Evolutionary conservation across 2,797 vertebrate genomes (phyloP).

Genomic region (Miichthys miiuy): DNA sequence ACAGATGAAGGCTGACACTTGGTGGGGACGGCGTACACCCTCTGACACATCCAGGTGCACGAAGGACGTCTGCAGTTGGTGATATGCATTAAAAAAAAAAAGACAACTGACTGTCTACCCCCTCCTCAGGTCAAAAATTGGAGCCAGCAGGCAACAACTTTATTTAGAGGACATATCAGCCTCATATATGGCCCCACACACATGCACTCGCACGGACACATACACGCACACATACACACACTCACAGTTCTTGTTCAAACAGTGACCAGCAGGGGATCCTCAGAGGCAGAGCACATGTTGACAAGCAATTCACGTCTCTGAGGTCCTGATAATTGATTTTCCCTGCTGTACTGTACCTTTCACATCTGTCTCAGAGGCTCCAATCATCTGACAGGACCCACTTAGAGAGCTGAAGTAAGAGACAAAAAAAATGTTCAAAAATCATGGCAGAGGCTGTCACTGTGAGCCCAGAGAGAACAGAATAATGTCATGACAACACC

Average conservation of each 20-base stretch:
- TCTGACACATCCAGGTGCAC: too few species aligned
- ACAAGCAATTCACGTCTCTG: background rate
- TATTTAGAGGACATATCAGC: background rate
- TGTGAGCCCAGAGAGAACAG: background rate
- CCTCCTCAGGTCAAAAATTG: background rate
- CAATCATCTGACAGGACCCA: slow-evolving; percentile 14
- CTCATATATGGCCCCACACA: background rate
- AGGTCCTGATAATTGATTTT: slow-evolving; percentile 1
- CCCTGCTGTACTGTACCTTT: slow-evolving; percentile 4
- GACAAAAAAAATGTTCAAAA: background rate
- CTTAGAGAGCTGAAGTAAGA: slow-evolving; percentile 6
- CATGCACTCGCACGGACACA: background rate
- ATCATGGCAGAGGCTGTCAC: slow-evolving; percentile 4
- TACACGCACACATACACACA: background rate
- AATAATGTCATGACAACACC: background rate
- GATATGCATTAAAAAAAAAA: background rate
- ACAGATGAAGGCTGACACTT: too few species aligned
- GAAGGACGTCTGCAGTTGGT: background rate
- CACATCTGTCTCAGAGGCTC: slow-evolving; percentile 19
- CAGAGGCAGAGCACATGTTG: background rate
- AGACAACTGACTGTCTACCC: background rate
- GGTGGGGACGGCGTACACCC: too few species aligned
- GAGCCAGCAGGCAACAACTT: background rate
- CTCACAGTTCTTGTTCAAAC: background rate
- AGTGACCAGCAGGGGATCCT: background rate